phyloP scores from a whole-genome alignment of 1,140 invertebrate species.

The Vollenhovia emeryi region DNA sequence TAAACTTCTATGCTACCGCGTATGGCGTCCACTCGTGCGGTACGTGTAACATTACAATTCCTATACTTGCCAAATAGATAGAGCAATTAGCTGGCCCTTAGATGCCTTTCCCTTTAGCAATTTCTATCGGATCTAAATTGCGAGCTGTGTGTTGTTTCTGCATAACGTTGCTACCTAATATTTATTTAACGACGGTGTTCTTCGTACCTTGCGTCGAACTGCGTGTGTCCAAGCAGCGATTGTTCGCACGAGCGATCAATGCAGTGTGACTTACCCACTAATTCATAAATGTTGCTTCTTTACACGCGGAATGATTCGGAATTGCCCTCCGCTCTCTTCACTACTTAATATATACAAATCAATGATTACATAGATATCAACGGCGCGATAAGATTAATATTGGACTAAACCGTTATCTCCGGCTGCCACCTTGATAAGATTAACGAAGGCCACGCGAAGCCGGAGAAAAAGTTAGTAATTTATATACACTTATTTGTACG shows the following conservation, averaged over 20 bases:
- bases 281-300: constrained; percentile 39
- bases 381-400: background rate
- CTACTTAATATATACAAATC: background rate
- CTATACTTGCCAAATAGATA: constrained; percentile 78
- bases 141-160: constrained; percentile 15
- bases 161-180: constrained; percentile 56
- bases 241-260: constrained; percentile 15
- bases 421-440: background rate
- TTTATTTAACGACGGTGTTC: constrained; percentile 20
- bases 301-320: background rate
- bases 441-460: background rate
- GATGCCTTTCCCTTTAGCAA: constrained; percentile 43
- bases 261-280: constrained; percentile 46
- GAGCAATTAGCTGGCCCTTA: constrained; percentile 65
- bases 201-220: constrained; percentile 32
- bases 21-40: background rate
- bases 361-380: background rate
- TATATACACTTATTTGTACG: constrained; percentile 1
- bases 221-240: constrained; percentile 25
- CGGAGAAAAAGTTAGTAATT: background rate
- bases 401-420: background rate
- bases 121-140: constrained; percentile 36
- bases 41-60: constrained; percentile 68
- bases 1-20: constrained; percentile 20
- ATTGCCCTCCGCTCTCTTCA: constrained; percentile 13